phyloP scores from a whole-genome alignment of 2,113 vertebrate species.

The Camelus bactrianus region DNA sequence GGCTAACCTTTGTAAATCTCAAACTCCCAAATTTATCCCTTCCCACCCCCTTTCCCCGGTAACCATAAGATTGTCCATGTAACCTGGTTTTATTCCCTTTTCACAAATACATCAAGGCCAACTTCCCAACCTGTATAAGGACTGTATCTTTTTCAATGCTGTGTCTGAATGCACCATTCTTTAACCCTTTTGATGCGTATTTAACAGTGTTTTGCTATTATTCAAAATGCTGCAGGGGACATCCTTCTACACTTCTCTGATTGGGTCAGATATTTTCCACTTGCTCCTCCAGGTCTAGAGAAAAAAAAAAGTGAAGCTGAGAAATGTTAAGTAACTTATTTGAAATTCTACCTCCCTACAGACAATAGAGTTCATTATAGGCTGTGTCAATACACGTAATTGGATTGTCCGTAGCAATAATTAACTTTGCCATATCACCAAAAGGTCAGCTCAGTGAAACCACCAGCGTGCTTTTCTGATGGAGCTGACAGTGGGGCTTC shows the following conservation, averaged over 20 bases:
- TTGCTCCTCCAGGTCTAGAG: background rate
- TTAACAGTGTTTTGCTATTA: background rate
- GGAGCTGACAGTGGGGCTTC: background rate
- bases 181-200: background rate
- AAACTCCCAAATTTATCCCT: too few species aligned
- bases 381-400: background rate
- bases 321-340: slow-evolving; percentile 10
- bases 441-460: slow-evolving; percentile 54
- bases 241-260: background rate
- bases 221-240: background rate
- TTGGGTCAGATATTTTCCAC: background rate
- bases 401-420: slow-evolving; percentile 45
- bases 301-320: background rate
- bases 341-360: slow-evolving; percentile 6
- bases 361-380: slow-evolving; percentile 32
- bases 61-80: background rate
- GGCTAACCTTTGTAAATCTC: too few species aligned
- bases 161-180: background rate
- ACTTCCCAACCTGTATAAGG: background rate
- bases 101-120: background rate
- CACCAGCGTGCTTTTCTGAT: background rate
- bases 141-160: background rate
- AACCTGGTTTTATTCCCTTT: background rate
- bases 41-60: too few species aligned
- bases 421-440: slow-evolving; percentile 27